A percentile compares a stretch with the other conserved stretches of the same genome.
Conservation (phyloP, 2,888 invertebrate genomes). For the Eremobia ochroleuca region DNA sequence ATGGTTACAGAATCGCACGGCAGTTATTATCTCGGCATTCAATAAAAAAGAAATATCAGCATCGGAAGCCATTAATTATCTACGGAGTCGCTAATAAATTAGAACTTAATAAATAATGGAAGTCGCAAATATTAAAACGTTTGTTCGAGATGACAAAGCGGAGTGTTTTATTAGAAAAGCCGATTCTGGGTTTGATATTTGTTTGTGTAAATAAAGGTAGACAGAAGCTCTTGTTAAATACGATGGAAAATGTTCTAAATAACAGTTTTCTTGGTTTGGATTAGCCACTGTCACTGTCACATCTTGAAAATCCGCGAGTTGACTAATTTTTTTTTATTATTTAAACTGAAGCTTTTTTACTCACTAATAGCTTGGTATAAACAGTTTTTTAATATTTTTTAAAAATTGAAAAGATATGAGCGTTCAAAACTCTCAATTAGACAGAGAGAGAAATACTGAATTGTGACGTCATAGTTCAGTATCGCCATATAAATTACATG, state of each 20-base stretch:
- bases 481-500: too few species aligned
- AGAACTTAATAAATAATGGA: constrained; percentile 60
- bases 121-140: constrained; percentile 49
- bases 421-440: too few species aligned
- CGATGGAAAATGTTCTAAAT: background rate
- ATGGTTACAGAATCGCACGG: too few species aligned
- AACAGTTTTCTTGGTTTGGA: background rate
- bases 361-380: too few species aligned
- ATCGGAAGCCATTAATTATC: constrained; percentile 53
- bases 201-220: constrained; percentile 21
- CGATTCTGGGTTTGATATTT: constrained; percentile 22
- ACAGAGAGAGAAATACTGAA: too few species aligned
- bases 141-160: constrained; percentile 30
- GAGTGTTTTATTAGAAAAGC: constrained; percentile 29
- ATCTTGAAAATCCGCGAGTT: too few species aligned
- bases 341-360: too few species aligned
- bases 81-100: constrained; percentile 53
- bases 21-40: too few species aligned
- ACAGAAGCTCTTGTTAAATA: background rate
- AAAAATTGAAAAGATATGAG: too few species aligned
- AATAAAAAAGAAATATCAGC: constrained; percentile 61
- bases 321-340: too few species aligned
- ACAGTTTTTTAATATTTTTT: too few species aligned
- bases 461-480: too few species aligned
- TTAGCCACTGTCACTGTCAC: background rate